Conservation (phyloP, 2,113 vertebrate species). For the Paracanthobrama guichenoti region DNA sequence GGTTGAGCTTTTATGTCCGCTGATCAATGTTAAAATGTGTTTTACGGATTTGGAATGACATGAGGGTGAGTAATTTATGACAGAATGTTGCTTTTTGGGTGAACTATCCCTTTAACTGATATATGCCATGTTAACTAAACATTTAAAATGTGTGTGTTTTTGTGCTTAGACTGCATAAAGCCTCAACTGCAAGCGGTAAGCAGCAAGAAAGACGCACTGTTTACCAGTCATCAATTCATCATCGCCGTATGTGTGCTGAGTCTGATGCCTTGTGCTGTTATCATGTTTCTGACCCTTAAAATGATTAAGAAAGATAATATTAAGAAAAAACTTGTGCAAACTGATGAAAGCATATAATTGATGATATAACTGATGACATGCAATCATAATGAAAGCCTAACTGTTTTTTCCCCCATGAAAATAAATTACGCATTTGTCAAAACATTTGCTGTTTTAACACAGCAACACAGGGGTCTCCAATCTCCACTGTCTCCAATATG, state of each 20-base stretch:
- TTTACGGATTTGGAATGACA: too few relatives aligned
- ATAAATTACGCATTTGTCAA: background rate
- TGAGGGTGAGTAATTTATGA: too few relatives aligned
- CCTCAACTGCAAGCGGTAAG: background rate
- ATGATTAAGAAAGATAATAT: background rate
- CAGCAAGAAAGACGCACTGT: background rate
- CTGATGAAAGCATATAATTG: background rate
- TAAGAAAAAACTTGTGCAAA: background rate
- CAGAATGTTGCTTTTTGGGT: too few relatives aligned
- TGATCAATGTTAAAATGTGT: too few relatives aligned
- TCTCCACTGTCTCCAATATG: too few relatives aligned
- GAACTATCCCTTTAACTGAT: background rate
- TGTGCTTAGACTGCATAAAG: conserved; percentile 11
- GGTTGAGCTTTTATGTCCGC: too few relatives aligned
- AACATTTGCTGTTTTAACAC: background rate
- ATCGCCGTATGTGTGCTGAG: background rate
- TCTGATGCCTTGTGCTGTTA: background rate
- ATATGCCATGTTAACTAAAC: background rate
- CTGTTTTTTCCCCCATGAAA: background rate
- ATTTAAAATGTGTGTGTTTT: background rate
- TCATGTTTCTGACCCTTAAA: background rate
- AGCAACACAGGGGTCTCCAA: too few relatives aligned
- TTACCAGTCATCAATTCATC: background rate
- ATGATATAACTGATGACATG: background rate
- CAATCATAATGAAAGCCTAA: background rate